Conservation (phyloP, 2,113 vertebrate species). For the Nothocercus julius region DNA sequence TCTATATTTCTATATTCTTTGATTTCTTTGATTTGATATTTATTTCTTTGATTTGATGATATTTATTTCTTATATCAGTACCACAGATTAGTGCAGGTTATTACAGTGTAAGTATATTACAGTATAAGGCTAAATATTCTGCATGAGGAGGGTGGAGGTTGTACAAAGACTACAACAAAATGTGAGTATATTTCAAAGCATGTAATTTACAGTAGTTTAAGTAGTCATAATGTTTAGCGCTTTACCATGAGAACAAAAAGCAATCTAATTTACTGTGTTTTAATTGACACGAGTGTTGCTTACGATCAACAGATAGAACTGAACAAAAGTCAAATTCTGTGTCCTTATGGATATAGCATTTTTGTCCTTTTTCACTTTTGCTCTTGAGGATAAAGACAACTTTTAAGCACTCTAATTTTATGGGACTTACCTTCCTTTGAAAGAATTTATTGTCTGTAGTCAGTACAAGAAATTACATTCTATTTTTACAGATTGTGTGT, state of each 20-base stretch:
- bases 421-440: background rate
- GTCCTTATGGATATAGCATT: background rate
- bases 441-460: background rate
- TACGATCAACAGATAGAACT: background rate
- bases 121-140: background rate
- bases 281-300: background rate
- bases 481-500: background rate
- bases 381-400: background rate
- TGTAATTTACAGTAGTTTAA: background rate
- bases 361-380: conserved; percentile 2
- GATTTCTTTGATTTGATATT: too few species aligned
- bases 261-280: background rate
- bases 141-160: background rate
- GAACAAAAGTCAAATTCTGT: background rate
- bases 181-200: background rate
- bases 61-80: background rate
- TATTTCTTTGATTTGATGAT: background rate
- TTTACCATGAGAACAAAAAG: background rate
- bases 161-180: background rate
- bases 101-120: background rate
- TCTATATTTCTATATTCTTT: too few species aligned
- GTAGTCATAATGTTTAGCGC: background rate
- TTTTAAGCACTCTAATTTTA: background rate
- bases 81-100: background rate
- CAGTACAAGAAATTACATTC: background rate